Percentiles rank a stretch among this genome's conserved stretches.
These are phyloP conservation scores for Gobiocypris rarus DNA, from an alignment of 2,113 vertebrate genomes.

Conservation along the genomic window DNA sequence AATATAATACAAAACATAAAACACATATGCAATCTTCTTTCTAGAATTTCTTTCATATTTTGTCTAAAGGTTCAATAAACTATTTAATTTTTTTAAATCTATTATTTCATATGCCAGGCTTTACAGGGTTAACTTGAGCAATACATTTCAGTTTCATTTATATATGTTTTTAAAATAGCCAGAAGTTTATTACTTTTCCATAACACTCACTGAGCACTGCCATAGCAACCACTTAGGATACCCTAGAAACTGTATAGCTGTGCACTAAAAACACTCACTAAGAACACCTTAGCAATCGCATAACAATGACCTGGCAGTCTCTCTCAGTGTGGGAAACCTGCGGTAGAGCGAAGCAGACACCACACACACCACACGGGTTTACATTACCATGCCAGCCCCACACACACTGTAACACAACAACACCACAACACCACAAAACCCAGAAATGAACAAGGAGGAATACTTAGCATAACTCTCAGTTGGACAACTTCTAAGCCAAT, in stretches of 20 bases:
- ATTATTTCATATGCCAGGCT: not conserved
- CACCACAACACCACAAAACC: not conserved
- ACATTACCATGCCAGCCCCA: conserved; percentile 15
- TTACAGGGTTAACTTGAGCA: not conserved
- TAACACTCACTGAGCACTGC: not conserved
- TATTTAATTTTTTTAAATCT: no score
- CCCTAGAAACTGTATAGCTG: not conserved
- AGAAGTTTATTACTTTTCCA: not conserved
- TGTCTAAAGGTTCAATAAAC: no score
- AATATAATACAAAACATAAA: not conserved
- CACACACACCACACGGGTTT: not conserved
- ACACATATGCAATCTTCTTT: not conserved
- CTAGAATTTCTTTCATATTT: no score
- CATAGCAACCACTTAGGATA: not conserved
- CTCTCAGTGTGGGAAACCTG: conserved; percentile 2
- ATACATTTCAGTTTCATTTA: not conserved
- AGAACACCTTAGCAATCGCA: not conserved
- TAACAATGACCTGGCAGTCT: not conserved
- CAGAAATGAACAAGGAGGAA: not conserved
- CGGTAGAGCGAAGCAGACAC: conserved; percentile 16
- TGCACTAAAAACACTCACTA: not conserved
- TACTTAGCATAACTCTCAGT: not conserved
- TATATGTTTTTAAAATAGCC: not conserved
- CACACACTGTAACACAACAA: conserved; percentile 9
- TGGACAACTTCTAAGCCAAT: not conserved